Conservation (phyloP, 23 tunicate species). For the Halocynthia roretzi region DNA sequence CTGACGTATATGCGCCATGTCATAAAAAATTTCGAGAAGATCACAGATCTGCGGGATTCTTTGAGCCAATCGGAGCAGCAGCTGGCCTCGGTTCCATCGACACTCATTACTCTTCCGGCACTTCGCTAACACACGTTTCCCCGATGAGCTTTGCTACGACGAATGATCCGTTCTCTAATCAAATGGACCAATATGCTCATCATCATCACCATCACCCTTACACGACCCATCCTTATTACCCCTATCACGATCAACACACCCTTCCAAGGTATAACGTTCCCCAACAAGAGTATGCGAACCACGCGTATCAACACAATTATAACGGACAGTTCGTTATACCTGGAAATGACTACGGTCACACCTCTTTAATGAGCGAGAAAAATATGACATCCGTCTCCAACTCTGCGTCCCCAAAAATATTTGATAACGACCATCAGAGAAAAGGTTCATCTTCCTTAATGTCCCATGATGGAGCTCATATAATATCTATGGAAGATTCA, state of each 20-base stretch:
- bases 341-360: too few species aligned
- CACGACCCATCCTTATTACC: neutral
- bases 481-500: too few species aligned
- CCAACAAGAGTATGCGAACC: neutral
- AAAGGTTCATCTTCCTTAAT: too few species aligned
- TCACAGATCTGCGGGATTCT: neutral
- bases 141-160: slow-evolving; percentile 13
- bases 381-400: too few species aligned
- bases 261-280: neutral
- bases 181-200: slow-evolving; percentile 7
- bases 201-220: neutral
- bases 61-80: slow-evolving; percentile 7
- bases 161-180: slow-evolving; percentile 10
- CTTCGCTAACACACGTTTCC: slow-evolving; percentile 3
- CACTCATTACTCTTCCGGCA: neutral
- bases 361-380: too few species aligned
- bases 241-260: slow-evolving; percentile 15
- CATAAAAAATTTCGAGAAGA: slow-evolving; percentile 14
- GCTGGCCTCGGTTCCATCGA: neutral
- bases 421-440: too few species aligned
- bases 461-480: too few species aligned
- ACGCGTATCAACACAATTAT: neutral
- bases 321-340: neutral
- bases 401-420: too few species aligned
- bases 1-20: slow-evolving; percentile 4